Conservation (phyloP, 2,888 invertebrate species). For the Phyto melanocephala region DNA sequence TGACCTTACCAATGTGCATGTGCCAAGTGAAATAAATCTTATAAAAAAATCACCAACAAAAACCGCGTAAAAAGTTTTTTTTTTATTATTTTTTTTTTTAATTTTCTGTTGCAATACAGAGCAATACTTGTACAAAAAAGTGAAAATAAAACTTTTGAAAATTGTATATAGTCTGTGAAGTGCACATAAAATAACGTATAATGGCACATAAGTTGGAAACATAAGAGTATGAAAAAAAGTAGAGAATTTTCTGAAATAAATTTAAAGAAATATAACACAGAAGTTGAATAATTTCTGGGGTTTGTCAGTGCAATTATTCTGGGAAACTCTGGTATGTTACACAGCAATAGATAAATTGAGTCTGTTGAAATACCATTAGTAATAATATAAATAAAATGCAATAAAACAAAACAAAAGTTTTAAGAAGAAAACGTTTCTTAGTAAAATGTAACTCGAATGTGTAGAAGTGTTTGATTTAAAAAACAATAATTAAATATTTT, state of each 20-base stretch:
- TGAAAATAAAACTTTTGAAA: conserved; percentile 34
- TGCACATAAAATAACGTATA: conserved; percentile 20
- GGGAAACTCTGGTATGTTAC: no score
- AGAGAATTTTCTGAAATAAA: not conserved
- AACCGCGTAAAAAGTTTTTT: conserved; percentile 47
- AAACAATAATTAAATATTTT: no score
- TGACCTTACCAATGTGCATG: conserved; percentile 65
- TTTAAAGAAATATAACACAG: no score
- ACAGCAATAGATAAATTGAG: no score
- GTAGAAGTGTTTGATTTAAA: no score
- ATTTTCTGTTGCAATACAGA: conserved; percentile 20
- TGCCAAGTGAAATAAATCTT: conserved; percentile 74
- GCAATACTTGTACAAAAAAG: not conserved
- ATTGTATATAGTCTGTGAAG: conserved; percentile 31
- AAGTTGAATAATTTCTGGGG: no score
- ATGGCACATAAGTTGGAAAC: not conserved
- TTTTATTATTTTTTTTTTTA: not conserved
- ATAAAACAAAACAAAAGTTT: no score
- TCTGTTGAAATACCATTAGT: no score
- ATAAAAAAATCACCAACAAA: conserved; percentile 39
- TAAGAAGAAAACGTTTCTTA: no score
- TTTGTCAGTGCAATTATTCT: no score
- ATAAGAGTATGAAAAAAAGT: conserved; percentile 6
- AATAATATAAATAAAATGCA: no score
- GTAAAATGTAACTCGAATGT: no score